Conservation (phyloP, 2,113 vertebrate species). For the Neopipo cinnamomea region DNA sequence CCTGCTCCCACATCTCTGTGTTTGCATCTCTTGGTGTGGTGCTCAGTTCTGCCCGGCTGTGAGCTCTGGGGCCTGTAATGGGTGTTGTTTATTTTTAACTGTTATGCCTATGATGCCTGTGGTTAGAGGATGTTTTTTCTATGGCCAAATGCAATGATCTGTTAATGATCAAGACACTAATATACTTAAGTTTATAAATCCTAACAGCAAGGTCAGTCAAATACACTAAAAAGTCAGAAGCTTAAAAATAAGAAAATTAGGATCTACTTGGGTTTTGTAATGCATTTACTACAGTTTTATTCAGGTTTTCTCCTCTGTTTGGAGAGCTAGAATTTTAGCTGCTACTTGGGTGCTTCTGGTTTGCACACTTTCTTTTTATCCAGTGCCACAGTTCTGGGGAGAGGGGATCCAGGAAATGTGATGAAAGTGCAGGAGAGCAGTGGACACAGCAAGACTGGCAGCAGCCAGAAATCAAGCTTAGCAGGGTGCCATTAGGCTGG, state of each 20-base stretch:
- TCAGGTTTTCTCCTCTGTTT: background rate
- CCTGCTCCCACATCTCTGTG: background rate
- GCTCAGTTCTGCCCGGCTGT: background rate
- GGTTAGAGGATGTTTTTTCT: background rate
- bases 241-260: background rate
- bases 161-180: background rate
- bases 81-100: background rate
- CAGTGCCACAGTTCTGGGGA: background rate
- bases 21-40: background rate
- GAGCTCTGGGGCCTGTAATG: background rate
- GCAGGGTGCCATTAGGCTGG: background rate
- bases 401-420: background rate
- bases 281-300: background rate
- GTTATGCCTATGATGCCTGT: background rate
- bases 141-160: background rate
- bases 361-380: background rate
- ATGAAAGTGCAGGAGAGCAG: background rate
- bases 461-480: background rate
- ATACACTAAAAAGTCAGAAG: background rate
- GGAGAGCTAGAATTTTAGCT: background rate
- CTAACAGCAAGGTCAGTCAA: background rate
- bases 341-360: background rate
- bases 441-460: background rate
- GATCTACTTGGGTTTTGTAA: background rate
- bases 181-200: background rate